phyloP scores from a whole-genome alignment of 2,113 vertebrate species.

The Danio rerio region GRCz12tu NC_133200.1:9178501-9179000 shows the following conservation, averaged over 20 bases:
- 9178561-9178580: slow-evolving; percentile 2
- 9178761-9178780: background rate
- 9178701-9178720: slow-evolving; percentile 6
- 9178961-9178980: background rate
- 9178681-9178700: background rate
- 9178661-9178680: background rate
- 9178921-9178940: background rate
- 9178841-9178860: background rate
- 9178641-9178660: background rate
- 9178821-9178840: background rate
- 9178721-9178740: background rate
- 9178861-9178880: background rate
- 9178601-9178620: background rate
- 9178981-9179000: background rate
- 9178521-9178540: slow-evolving; percentile 13
- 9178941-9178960: background rate
- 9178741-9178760: background rate
- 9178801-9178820: background rate
- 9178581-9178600: background rate
- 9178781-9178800: background rate
- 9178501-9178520: slow-evolving; percentile 14
- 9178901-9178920: slow-evolving; percentile 9
- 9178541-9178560: background rate
- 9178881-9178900: background rate
- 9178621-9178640: background rate